Evolutionary conservation across 1,140 invertebrate species (phyloP).

Genomic region (Proctacanthus coquilletti): DNA sequence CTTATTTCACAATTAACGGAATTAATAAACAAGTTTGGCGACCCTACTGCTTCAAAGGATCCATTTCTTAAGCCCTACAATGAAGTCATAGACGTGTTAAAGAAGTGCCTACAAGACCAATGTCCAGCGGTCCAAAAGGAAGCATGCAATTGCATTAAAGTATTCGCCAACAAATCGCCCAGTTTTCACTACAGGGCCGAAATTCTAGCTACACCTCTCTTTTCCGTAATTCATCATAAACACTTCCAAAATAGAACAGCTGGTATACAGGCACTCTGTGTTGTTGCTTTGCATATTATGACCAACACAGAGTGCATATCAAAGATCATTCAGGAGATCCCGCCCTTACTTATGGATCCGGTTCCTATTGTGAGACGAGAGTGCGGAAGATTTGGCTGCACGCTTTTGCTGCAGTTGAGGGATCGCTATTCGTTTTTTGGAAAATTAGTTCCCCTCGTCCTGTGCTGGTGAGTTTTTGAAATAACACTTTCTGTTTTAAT

Average conservation of each 20-base stretch:
- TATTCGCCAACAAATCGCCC: constrained; percentile 44
- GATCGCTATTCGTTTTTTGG: constrained; percentile 68
- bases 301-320: constrained; percentile 37
- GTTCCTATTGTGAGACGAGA: constrained; percentile 47
- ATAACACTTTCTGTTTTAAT: background rate
- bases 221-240: constrained; percentile 58
- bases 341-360: constrained; percentile 48
- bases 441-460: constrained; percentile 53
- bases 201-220: constrained; percentile 51
- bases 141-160: constrained; percentile 51
- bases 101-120: constrained; percentile 52
- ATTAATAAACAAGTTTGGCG: constrained; percentile 46
- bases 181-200: constrained; percentile 58
- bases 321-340: constrained; percentile 18
- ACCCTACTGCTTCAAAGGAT: constrained; percentile 12
- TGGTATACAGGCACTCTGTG: constrained; percentile 56
- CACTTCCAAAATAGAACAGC: constrained; percentile 61
- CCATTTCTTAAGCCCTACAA: constrained; percentile 35
- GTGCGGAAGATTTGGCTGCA: constrained; percentile 46
- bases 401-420: constrained; percentile 48
- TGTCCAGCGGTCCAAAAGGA: constrained; percentile 64
- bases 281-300: constrained; percentile 32
- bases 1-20: constrained; percentile 45
- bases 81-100: constrained; percentile 57
- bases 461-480: constrained; percentile 40